Evolutionary conservation across 2,797 vertebrate genomes (phyloP), one percentile per base, ranked within the genome.

Genomic region (Sparus aurata): DNA sequence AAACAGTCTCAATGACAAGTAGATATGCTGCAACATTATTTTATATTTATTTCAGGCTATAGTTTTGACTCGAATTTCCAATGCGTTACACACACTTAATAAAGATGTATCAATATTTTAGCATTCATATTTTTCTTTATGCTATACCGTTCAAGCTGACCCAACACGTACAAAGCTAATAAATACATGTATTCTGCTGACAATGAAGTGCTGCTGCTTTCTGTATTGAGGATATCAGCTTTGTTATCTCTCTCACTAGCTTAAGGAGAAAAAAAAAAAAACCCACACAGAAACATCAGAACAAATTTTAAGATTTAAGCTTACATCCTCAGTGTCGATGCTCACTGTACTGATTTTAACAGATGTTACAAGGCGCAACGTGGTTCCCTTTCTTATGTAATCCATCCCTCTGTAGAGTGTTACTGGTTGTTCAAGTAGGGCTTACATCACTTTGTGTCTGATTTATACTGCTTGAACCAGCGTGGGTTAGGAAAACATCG

Each of bases 321-420:
- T 50, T 45, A 52, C 23, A 52, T 20, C 45, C 30, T 55, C 9
- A 30, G 15, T n/a, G 43, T 22, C 17, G 20, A 65, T 59, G 53
- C 46, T 53, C 43, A 30, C 27, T 63, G 47, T 47, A 12, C 22
- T 62, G 45, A 45, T 72, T 63, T 52, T 52, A 22, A 27, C 3
- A 12, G 9, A 49, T 66, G 4, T 58, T 58, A 58, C 60, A 46
- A 20, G 43, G 30, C 16, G 1, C 41, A 69, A 65, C 47, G 57
- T 34, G 22, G 55, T 68, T 80, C 22, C 18, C 34, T 58, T 49
- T 63, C 20, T 75, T 69, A 67, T 57, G 52, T 74, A 69, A 81
- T 43, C 59, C 47, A 57, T 64, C 53, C 30, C 23, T 58, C 50
- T 65, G 50, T 66, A 13, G 6, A 63, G 50, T 22, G 16, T 50